Evolutionary conservation across 2,113 vertebrate species (phyloP), one percentile per base, ranked within the genome.

Genomic region (Pardalotus punctatus): DNA sequence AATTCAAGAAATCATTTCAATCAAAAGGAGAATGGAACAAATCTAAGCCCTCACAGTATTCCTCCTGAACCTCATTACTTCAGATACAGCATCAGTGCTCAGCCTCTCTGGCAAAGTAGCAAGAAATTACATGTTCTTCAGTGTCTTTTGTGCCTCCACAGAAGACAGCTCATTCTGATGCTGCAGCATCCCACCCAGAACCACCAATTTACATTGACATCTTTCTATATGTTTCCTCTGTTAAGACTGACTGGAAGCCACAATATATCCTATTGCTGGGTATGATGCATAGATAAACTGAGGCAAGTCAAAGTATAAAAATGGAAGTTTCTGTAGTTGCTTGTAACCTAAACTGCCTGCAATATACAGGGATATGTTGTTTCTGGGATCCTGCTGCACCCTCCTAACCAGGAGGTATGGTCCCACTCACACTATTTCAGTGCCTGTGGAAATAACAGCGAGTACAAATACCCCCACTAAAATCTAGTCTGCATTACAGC

Each of bases 231-330:
- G 10, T 27, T 70, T 57, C 17, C 22, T 42, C 29, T 28, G 20
- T 38, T 31, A 22, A 12, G 35, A 57, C 13, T 62, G 12, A 45
- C 35, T 88, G 36, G 58, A 90, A 90, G 24, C 24, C 33, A 47
- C 60, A 47, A 25, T 20, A n/a, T 1, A 3, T 19, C 12, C 31
- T 57, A 2, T 14, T 6, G 4, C 21, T 43, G 28, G 24, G 4
- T 64, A 60, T 24, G 50, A 57, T n/a, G 7, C 5, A 45, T 19
- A 53, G 42, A 40, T 58, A 48, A 77, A 69, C 7, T 40, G 50
- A 47, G 31, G 16, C 33, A 80, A 72, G 13, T n/a, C 10, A 42
- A 65, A 54, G 10, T 4, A 45, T 13, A 47, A 85, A 71, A 67
- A 21, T 3, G 2, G 36, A 70, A 71, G 12, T 40, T 77, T 65